A percentile compares a stretch with the other conserved stretches of the same genome.
Conservation (phyloP, 2,888 invertebrate species). For the Amphipoea oculea region DNA sequence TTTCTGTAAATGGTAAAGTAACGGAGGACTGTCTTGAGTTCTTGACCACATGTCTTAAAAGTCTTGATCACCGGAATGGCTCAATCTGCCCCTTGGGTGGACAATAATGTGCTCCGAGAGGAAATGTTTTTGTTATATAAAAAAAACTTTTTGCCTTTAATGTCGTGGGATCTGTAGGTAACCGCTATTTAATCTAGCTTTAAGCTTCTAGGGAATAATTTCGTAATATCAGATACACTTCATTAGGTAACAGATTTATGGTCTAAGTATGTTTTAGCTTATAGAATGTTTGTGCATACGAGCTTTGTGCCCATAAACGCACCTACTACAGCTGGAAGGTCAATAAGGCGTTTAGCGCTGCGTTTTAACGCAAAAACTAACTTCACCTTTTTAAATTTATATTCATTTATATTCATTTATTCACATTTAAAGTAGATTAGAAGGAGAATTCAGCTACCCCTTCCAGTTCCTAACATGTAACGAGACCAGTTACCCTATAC, state of each 20-base stretch:
- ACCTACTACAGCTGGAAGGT: not conserved
- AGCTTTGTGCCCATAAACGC: not conserved
- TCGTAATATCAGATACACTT: not conserved
- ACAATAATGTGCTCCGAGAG: conserved; percentile 10
- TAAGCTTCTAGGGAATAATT: not conserved
- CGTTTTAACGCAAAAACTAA: not conserved
- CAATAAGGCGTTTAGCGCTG: no score
- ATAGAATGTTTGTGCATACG: not conserved
- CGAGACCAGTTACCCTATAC: not conserved
- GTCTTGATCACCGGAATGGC: conserved; percentile 32
- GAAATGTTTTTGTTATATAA: not conserved
- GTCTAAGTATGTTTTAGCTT: not conserved
- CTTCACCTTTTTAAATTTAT: not conserved
- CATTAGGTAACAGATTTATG: not conserved
- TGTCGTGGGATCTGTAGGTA: not conserved
- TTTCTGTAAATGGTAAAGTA: conserved; percentile 23
- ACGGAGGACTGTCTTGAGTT: conserved; percentile 4
- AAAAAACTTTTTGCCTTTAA: not conserved
- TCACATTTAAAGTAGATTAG: not conserved
- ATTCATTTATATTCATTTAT: no score
- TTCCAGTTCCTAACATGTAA: not conserved
- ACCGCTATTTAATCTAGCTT: not conserved
- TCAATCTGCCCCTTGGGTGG: not conserved
- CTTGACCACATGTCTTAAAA: conserved; percentile 18
- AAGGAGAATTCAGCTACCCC: not conserved